Conservation (phyloP, 1,140 invertebrate species). For the Ladona fulva region DNA sequence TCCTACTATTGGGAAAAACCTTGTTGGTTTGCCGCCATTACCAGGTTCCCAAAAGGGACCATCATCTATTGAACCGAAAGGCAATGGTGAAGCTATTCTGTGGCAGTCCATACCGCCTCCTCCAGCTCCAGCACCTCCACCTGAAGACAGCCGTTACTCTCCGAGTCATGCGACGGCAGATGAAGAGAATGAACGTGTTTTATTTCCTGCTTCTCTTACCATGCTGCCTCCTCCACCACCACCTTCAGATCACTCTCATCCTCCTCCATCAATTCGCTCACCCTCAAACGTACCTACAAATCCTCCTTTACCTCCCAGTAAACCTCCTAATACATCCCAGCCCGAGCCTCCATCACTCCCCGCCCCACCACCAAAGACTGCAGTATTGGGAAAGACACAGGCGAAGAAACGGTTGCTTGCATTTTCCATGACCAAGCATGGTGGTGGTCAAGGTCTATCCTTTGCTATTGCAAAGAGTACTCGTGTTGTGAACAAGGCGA, state of each 20-base stretch:
- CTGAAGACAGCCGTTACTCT: background rate
- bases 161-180: background rate
- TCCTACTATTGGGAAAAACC: background rate
- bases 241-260: background rate
- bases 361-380: background rate
- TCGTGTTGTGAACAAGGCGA: background rate
- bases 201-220: background rate
- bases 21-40: background rate
- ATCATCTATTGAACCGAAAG: background rate
- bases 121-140: background rate
- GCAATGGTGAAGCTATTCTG: background rate
- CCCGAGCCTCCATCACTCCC: background rate
- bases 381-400: constrained; percentile 30
- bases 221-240: background rate
- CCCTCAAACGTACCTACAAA: background rate
- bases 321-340: background rate
- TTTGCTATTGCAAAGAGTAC: constrained; percentile 31
- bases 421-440: constrained; percentile 32
- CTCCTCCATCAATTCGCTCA: background rate
- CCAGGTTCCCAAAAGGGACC: background rate
- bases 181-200: background rate
- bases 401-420: constrained; percentile 34
- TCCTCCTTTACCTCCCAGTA: background rate
- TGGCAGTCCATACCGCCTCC: background rate
- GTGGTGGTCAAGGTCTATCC: constrained; percentile 24